These are phyloP conservation scores for Drosophila subobscura DNA, from an alignment of 1,140 invertebrate genomes.

Conservation along the genomic window DNA sequence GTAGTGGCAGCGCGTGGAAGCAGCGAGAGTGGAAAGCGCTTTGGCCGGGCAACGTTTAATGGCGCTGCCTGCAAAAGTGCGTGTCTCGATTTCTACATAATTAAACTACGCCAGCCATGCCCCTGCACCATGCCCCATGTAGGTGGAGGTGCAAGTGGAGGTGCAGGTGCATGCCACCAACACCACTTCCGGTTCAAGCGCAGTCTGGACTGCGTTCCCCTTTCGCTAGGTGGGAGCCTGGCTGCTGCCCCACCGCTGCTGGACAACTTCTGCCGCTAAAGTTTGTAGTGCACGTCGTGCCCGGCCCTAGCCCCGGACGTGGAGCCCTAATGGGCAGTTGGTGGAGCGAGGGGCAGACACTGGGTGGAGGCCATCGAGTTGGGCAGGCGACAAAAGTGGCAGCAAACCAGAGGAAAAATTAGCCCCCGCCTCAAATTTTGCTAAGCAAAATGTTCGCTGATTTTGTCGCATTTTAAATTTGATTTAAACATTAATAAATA, in stretches of 20 bases:
- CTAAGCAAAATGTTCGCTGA: too few relatives aligned
- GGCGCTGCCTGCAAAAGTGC: constrained; percentile 68
- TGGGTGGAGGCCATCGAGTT: constrained; percentile 4
- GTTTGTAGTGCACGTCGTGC: constrained; percentile 71
- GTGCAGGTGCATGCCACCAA: constrained; percentile 5
- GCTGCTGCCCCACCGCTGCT: constrained; percentile 1
- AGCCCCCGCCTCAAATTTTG: not conserved
- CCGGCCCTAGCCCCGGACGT: constrained; percentile 30
- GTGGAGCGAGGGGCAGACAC: not conserved
- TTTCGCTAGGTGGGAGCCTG: too few relatives aligned
- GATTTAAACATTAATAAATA: too few relatives aligned
- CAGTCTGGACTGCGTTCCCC: constrained; percentile 21
- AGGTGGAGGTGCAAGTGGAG: not conserved
- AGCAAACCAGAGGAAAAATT: not conserved
- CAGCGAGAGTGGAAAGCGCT: constrained; percentile 11
- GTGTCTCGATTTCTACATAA: constrained; percentile 82
- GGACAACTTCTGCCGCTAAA: constrained; percentile 73
- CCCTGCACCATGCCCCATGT: constrained; percentile 4
- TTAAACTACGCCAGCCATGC: constrained; percentile 68
- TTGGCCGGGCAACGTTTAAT: constrained; percentile 45
- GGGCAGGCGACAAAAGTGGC: constrained; percentile 29
- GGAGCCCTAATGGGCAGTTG: constrained; percentile 32
- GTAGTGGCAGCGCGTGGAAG: not conserved
- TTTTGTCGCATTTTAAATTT: too few relatives aligned
- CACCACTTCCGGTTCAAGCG: constrained; percentile 69